phyloP scores from a whole-genome alignment of 2,113 vertebrate genomes.

The Pontoporia blainvillei region DNA sequence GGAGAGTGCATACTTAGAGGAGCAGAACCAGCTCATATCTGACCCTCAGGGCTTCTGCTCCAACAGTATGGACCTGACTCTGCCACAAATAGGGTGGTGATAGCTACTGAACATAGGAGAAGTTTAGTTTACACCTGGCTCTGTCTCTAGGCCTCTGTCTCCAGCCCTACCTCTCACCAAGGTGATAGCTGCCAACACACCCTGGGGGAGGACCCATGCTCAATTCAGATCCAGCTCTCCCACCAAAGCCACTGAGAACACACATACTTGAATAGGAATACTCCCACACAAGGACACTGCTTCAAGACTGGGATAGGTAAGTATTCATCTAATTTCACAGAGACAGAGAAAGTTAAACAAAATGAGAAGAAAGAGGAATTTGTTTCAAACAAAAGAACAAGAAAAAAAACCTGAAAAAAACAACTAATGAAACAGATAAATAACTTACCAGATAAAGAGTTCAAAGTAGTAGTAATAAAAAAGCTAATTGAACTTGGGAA shows the following conservation, averaged over 20 bases:
- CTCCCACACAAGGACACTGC: background rate
- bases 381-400: background rate
- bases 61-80: background rate
- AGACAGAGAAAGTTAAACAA: background rate
- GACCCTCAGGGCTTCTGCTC: background rate
- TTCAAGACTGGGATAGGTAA: background rate
- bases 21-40: background rate
- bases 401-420: background rate
- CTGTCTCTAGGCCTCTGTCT: background rate
- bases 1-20: background rate
- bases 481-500: too few species aligned
- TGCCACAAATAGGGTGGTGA: background rate
- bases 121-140: background rate
- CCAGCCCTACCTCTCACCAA: background rate
- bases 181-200: background rate
- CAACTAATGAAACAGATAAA: too few species aligned
- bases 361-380: background rate
- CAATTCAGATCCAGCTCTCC: background rate
- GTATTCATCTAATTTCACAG: background rate
- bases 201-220: background rate
- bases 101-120: background rate
- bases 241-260: background rate
- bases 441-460: too few species aligned
- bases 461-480: too few species aligned
- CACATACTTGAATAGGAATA: background rate